Evolutionary conservation across 2,888 invertebrate genomes (phyloP).

Genomic region (Apantesis nais): DNA sequence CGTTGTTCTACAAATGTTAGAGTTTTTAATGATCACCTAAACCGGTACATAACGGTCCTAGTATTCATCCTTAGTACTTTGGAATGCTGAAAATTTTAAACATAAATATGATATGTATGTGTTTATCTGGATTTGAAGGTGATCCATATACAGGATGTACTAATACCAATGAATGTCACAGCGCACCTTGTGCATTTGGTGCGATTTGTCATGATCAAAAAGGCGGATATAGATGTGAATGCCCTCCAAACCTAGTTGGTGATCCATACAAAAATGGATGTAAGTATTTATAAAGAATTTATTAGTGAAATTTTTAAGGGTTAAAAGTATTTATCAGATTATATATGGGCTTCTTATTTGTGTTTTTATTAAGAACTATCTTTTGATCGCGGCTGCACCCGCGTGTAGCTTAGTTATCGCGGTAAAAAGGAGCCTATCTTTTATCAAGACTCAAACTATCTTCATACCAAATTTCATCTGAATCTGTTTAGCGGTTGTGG

Average conservation of each 20-base stretch:
- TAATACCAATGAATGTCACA: slow-evolving; percentile 94
- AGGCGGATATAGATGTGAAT: slow-evolving; percentile 94
- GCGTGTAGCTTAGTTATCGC: no score
- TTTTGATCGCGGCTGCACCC: no score
- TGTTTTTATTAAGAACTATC: no score
- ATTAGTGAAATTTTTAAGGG: background rate
- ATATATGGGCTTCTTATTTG: background rate
- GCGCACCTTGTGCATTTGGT: slow-evolving; percentile 94
- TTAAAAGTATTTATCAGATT: slow-evolving; percentile 56
- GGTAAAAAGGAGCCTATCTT: no score
- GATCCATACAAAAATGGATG: slow-evolving; percentile 95
- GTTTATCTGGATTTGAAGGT: slow-evolving; percentile 94
- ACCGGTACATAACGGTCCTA: no score
- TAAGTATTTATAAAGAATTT: slow-evolving; percentile 65
- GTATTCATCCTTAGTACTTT: no score
- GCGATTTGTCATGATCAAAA: slow-evolving; percentile 95
- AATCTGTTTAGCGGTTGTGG: no score
- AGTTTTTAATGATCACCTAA: background rate
- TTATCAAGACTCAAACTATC: no score
- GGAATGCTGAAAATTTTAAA: no score
- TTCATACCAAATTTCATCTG: no score
- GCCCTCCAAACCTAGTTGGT: slow-evolving; percentile 92
- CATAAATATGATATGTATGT: no score
- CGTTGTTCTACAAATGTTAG: background rate
- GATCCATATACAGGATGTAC: slow-evolving; percentile 93